A percentile compares a stretch with the other conserved stretches of the same genome.
Conservation (phyloP, 1,140 invertebrate species). For the Solen grandis region DNA sequence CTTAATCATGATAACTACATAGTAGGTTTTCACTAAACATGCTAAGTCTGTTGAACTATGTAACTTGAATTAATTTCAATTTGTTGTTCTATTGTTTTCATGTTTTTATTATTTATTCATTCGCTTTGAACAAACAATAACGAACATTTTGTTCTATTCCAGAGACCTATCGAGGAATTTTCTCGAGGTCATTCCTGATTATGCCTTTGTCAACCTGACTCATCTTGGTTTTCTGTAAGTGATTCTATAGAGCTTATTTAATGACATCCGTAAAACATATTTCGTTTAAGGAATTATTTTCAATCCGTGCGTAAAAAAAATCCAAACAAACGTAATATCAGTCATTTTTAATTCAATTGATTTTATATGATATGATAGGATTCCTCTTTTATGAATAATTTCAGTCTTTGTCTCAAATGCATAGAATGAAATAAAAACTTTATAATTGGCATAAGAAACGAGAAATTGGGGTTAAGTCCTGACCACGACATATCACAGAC, state of each 20-base stretch:
- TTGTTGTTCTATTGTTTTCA: neutral
- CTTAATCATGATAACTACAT: neutral
- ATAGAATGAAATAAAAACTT: no score
- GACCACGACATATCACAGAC: no score
- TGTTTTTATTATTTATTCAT: neutral
- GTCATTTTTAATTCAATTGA: neutral
- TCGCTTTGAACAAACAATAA: neutral
- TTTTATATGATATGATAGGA: neutral
- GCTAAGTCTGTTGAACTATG: no score
- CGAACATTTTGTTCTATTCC: slow-evolving; percentile 39
- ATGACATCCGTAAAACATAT: neutral
- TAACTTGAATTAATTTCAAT: neutral
- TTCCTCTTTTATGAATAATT: no score
- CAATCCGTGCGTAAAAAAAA: neutral
- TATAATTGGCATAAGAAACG: no score
- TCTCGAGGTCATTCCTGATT: slow-evolving; percentile 63
- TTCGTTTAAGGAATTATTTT: neutral
- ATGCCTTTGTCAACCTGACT: slow-evolving; percentile 67
- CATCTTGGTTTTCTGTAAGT: slow-evolving; percentile 70
- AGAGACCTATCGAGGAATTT: slow-evolving; percentile 69
- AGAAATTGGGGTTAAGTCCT: no score
- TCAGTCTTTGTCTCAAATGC: neutral
- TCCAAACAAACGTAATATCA: neutral
- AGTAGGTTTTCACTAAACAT: neutral
- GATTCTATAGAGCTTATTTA: neutral